Evolutionary conservation across 2,797 vertebrate species (phyloP).

Genomic region (Sphaeramia orbicularis): DNA sequence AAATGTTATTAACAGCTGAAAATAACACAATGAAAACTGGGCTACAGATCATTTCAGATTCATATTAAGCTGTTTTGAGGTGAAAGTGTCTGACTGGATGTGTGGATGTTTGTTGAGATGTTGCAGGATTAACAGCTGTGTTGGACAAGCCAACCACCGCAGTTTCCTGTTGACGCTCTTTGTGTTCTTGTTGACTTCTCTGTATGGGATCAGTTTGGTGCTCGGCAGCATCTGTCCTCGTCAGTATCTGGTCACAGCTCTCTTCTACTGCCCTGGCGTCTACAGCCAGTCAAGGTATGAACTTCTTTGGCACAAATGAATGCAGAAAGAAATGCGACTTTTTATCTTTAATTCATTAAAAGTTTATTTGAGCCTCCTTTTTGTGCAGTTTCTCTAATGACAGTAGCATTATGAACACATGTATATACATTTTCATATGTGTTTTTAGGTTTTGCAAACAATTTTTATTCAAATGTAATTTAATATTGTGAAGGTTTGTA

Average conservation of each 20-base stretch:
- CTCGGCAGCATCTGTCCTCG: conserved; percentile 90
- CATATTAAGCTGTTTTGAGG: too few relatives aligned
- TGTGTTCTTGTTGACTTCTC: conserved; percentile 92
- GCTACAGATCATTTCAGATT: too few relatives aligned
- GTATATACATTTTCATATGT: too few relatives aligned
- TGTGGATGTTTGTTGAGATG: conserved; percentile 63
- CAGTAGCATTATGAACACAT: too few relatives aligned
- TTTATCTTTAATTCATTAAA: not conserved
- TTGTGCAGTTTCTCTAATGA: too few relatives aligned
- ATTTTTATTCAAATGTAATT: too few relatives aligned
- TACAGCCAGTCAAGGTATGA: conserved; percentile 90
- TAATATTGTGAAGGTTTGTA: too few relatives aligned
- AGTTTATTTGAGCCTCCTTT: too few relatives aligned
- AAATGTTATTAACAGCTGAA: too few relatives aligned
- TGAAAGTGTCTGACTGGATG: conserved; percentile 22
- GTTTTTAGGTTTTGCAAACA: too few relatives aligned
- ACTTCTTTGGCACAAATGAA: not conserved
- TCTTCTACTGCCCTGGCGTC: conserved; percentile 95
- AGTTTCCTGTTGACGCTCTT: conserved; percentile 93
- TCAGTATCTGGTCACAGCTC: conserved; percentile 84
- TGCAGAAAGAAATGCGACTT: too few relatives aligned
- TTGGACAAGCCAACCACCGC: conserved; percentile 94
- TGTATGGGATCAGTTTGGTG: conserved; percentile 93
- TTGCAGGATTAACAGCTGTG: conserved; percentile 97
- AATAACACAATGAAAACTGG: too few relatives aligned